These are phyloP conservation scores for Tetragonisca angustula DNA, from an alignment of 2,888 invertebrate genomes.

Conservation along the genomic window DNA sequence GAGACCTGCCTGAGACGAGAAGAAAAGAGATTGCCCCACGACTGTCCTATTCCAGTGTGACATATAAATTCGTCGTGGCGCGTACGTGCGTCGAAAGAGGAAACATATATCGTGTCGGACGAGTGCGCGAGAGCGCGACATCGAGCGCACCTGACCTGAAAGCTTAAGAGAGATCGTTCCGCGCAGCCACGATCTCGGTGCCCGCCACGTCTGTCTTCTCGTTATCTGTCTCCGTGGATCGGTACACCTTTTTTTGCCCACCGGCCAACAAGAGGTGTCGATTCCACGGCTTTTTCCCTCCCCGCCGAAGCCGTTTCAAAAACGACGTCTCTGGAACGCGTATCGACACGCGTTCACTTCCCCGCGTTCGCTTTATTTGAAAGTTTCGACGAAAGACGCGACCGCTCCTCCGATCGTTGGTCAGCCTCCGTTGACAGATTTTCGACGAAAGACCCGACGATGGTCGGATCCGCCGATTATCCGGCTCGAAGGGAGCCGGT, in stretches of 20 bases:
- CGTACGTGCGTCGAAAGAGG: constrained; percentile 77
- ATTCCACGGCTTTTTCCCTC: constrained; percentile 60
- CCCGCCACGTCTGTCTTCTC: constrained; percentile 53
- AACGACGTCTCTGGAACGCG: neutral
- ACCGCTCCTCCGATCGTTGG: neutral
- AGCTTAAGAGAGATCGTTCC: constrained; percentile 71
- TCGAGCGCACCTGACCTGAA: constrained; percentile 80
- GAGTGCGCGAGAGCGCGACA: constrained; percentile 76
- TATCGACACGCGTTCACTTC: neutral
- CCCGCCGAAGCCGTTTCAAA: constrained; percentile 27
- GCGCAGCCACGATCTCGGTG: constrained; percentile 44
- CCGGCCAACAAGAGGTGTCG: constrained; percentile 64
- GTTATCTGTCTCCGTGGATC: constrained; percentile 67
- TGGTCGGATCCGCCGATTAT: constrained; percentile 49
- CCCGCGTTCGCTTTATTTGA: neutral
- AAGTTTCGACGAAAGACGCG: neutral
- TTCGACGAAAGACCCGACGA: constrained; percentile 4
- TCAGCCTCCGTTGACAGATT: neutral
- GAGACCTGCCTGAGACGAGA: constrained; percentile 32
- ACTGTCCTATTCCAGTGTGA: constrained; percentile 73
- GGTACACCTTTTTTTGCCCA: constrained; percentile 66
- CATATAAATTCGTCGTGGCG: constrained; percentile 77
- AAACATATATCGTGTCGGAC: constrained; percentile 75
- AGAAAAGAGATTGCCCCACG: constrained; percentile 57
- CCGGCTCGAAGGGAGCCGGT: constrained; percentile 22